These are phyloP conservation scores for Pherbina coryleti DNA, from an alignment of 2,888 invertebrate genomes.

Conservation along the genomic window DNA sequence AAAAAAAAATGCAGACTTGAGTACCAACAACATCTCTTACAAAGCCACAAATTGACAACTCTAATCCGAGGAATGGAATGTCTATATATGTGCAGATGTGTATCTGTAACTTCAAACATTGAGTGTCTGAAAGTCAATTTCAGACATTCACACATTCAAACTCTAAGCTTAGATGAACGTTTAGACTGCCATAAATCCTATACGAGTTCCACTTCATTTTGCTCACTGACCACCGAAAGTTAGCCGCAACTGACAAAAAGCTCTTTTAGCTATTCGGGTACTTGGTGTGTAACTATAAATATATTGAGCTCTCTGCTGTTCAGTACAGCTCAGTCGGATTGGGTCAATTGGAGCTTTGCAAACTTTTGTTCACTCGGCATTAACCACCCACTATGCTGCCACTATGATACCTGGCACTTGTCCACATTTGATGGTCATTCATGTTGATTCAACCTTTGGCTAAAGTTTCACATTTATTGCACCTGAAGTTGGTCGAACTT, in stretches of 20 bases:
- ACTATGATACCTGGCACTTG: neutral
- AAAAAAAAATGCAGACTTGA: no score
- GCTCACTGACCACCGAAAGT: neutral
- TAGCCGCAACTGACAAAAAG: slow-evolving; percentile 10
- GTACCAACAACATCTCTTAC: neutral
- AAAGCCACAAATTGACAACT: slow-evolving; percentile 56
- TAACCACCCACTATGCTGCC: neutral
- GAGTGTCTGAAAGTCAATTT: slow-evolving; percentile 32
- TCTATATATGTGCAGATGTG: slow-evolving; percentile 26
- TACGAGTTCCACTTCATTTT: slow-evolving; percentile 3
- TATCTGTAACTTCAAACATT: neutral
- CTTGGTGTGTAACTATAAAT: slow-evolving; percentile 22
- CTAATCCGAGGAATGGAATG: slow-evolving; percentile 51
- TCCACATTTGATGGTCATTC: slow-evolving; percentile 38
- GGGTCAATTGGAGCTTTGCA: slow-evolving; percentile 47
- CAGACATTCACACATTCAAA: slow-evolving; percentile 24
- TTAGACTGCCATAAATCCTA: neutral
- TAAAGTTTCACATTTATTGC: slow-evolving; percentile 30
- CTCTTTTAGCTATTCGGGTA: neutral
- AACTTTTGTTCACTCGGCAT: slow-evolving; percentile 27
- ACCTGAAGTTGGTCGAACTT: neutral
- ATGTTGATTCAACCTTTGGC: slow-evolving; percentile 42
- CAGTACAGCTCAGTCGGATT: slow-evolving; percentile 39
- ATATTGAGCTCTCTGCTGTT: slow-evolving; percentile 7
- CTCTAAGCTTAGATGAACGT: neutral